Conservation (phyloP, 2,113 vertebrate genomes). For the Nesospiza acunhae region DNA sequence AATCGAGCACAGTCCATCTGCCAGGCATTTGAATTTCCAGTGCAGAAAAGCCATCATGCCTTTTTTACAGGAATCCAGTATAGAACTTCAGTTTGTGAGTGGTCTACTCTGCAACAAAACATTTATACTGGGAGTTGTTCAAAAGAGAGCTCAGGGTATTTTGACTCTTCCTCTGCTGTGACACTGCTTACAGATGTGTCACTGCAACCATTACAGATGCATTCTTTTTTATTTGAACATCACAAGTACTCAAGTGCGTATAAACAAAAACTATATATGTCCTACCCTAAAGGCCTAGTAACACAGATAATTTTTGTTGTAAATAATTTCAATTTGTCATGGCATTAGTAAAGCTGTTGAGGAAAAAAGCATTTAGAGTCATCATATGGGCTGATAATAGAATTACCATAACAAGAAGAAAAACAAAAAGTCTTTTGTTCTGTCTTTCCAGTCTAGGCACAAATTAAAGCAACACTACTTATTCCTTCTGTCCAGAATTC, state of each 20-base stretch:
- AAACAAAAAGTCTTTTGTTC: neutral
- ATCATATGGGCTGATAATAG: neutral
- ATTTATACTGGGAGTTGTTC: neutral
- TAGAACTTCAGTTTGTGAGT: neutral
- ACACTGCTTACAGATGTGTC: neutral
- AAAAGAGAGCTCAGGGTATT: conserved; percentile 14
- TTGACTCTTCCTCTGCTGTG: neutral
- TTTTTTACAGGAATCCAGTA: neutral
- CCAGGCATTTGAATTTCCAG: neutral
- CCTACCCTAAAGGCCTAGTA: neutral
- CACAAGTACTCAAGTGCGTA: neutral
- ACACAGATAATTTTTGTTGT: neutral
- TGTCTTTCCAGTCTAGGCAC: neutral
- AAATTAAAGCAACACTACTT: neutral
- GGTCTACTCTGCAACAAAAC: neutral
- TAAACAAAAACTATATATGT: neutral
- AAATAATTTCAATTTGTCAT: neutral
- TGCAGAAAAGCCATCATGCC: neutral
- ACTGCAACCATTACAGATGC: neutral
- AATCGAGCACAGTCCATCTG: neutral
- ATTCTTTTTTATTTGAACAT: neutral
- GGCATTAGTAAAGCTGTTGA: neutral
- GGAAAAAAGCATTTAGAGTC: neutral
- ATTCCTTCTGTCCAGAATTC: neutral
- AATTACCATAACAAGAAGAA: neutral